These are phyloP conservation scores for Diceros bicornis DNA, from an alignment of 2,797 vertebrate genomes.

Conservation along the genomic window DNA sequence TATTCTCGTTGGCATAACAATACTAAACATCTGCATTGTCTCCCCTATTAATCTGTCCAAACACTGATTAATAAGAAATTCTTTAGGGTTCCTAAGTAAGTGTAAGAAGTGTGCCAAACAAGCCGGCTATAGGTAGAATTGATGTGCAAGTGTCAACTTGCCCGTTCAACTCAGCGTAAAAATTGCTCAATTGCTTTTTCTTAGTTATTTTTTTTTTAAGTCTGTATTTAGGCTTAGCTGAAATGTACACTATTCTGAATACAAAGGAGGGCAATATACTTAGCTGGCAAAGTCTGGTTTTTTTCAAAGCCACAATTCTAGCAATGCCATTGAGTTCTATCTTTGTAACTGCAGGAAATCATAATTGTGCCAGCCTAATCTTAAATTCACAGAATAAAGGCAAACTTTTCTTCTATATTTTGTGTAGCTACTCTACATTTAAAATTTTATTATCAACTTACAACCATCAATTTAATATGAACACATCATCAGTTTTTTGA, in stretches of 20 bases:
- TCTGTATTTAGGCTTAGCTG: neutral
- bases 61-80: neutral
- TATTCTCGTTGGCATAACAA: neutral
- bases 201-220: neutral
- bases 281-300: neutral
- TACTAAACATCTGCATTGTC: neutral
- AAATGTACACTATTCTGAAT: neutral
- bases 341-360: neutral
- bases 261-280: neutral
- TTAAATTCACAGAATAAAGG: constrained; percentile 50
- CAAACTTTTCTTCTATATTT: neutral
- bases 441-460: neutral
- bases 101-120: neutral
- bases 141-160: neutral
- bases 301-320: neutral
- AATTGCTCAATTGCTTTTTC: neutral
- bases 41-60: neutral
- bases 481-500: neutral
- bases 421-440: neutral
- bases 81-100: neutral
- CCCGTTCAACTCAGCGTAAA: neutral
- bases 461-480: constrained; percentile 1
- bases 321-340: neutral
- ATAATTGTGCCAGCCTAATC: neutral
- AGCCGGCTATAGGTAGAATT: neutral